Conservation (phyloP, 2,888 invertebrate genomes). For the Philereme transversata region DNA sequence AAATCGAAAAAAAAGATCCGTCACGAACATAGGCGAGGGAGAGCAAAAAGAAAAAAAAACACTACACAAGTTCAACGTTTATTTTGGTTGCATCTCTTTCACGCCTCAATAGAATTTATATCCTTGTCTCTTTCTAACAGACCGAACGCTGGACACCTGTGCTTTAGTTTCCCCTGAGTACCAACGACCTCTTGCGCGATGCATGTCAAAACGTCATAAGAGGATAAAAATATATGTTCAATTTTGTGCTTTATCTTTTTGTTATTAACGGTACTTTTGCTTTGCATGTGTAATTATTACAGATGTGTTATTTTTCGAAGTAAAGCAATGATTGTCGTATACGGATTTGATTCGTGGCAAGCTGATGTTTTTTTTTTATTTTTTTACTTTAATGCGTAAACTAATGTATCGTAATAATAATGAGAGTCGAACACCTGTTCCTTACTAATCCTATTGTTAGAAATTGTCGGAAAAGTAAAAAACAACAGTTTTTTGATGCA, state of each 20-base stretch:
- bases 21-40: slow-evolving; percentile 84
- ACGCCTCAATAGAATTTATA: slow-evolving; percentile 47
- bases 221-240: slow-evolving; percentile 41
- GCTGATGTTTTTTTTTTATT: slow-evolving; percentile 66
- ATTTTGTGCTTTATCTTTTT: slow-evolving; percentile 50
- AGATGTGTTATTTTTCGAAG: slow-evolving; percentile 75
- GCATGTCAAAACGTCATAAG: slow-evolving; percentile 61
- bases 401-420: slow-evolving; percentile 81
- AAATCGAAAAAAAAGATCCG: slow-evolving; percentile 76
- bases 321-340: slow-evolving; percentile 81
- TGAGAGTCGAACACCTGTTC: slow-evolving; percentile 76
- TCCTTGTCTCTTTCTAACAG: slow-evolving; percentile 60
- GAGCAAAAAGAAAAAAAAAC: slow-evolving; percentile 78
- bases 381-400: slow-evolving; percentile 72
- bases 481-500: slow-evolving; percentile 56
- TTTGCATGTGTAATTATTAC: slow-evolving; percentile 53
- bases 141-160: slow-evolving; percentile 84
- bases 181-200: slow-evolving; percentile 78
- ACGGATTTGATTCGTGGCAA: slow-evolving; percentile 81
- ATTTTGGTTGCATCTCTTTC: slow-evolving; percentile 80
- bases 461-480: slow-evolving; percentile 61
- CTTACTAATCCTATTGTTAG: slow-evolving; percentile 69
- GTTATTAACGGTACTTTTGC: slow-evolving; percentile 46
- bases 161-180: slow-evolving; percentile 84
- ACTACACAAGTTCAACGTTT: slow-evolving; percentile 82